Percentiles rank a stretch among this genome's conserved stretches.
Conservation (phyloP, 2,797 vertebrate species). For the Malacoraja senta region DNA sequence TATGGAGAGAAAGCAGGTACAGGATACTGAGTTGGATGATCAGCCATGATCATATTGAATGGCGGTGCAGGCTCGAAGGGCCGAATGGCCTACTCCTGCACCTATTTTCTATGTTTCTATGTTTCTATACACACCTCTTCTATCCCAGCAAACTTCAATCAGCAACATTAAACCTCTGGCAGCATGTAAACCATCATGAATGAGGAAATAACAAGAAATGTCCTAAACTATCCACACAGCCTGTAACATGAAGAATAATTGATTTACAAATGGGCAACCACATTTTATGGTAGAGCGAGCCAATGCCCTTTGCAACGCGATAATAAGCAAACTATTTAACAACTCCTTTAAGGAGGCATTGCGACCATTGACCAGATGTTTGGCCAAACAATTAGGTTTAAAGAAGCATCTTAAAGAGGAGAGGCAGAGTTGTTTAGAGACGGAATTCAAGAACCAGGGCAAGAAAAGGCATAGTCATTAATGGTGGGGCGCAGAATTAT, state of each 20-base stretch:
- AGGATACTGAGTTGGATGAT: too few relatives aligned
- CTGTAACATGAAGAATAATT: neutral
- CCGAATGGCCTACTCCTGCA: too few relatives aligned
- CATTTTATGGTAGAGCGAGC: neutral
- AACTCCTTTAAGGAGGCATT: neutral
- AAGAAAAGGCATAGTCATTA: neutral
- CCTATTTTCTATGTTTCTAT: too few relatives aligned
- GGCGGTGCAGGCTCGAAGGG: too few relatives aligned
- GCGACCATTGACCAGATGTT: neutral
- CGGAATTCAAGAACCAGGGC: neutral
- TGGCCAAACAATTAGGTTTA: neutral
- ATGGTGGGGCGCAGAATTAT: neutral
- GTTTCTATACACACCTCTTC: neutral
- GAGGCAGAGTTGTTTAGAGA: neutral
- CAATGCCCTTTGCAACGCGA: neutral
- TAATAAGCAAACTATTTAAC: neutral
- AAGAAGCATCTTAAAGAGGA: neutral
- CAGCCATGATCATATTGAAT: too few relatives aligned
- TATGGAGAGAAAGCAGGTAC: too few relatives aligned
- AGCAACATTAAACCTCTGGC: neutral
- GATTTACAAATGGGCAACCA: neutral
- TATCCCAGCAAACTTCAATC: neutral
- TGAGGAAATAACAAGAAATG: neutral
- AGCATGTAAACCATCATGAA: neutral
- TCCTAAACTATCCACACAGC: neutral